Percentiles rank a stretch among this genome's conserved stretches.
Conservation (phyloP, 2,113 vertebrate genomes). For the Sorex fumeus region DNA sequence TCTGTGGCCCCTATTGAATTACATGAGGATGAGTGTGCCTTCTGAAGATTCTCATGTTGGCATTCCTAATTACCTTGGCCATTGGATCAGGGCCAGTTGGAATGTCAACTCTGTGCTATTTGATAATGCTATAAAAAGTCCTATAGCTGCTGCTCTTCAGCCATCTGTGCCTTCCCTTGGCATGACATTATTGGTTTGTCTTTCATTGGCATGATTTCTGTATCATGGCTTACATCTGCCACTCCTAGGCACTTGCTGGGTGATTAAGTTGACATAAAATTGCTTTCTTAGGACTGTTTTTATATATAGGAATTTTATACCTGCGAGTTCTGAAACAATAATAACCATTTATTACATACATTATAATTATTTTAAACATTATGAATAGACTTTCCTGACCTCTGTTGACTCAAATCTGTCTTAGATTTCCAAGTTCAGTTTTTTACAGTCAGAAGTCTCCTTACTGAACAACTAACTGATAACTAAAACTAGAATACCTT, state of each 20-base stretch:
- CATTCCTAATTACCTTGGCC: slow-evolving; percentile 75
- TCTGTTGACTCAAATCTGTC: slow-evolving; percentile 20
- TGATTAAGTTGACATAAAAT: slow-evolving; percentile 81
- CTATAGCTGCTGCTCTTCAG: slow-evolving; percentile 79
- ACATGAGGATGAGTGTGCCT: slow-evolving; percentile 68
- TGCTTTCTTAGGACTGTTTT: slow-evolving; percentile 71
- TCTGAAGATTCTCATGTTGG: slow-evolving; percentile 72
- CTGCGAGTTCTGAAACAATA: slow-evolving; percentile 68
- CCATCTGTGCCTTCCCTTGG: slow-evolving; percentile 83
- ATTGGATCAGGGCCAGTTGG: slow-evolving; percentile 77
- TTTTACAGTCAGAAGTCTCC: background rate
- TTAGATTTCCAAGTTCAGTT: slow-evolving; percentile 50
- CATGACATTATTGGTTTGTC: slow-evolving; percentile 76
- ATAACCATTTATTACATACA: slow-evolving; percentile 22
- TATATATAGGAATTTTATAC: slow-evolving; percentile 71
- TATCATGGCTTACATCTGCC: slow-evolving; percentile 82
- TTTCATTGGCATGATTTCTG: slow-evolving; percentile 79
- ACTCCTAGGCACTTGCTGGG: slow-evolving; percentile 75
- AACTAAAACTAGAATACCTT: slow-evolving; percentile 16
- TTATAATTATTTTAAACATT: slow-evolving; percentile 47
- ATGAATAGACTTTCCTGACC: background rate
- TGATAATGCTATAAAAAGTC: slow-evolving; percentile 82
- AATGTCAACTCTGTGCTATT: slow-evolving; percentile 79
- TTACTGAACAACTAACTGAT: slow-evolving; percentile 49
- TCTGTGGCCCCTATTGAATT: slow-evolving; percentile 61